Percentiles rank a stretch among this genome's conserved stretches.
Evolutionary conservation across 2,113 vertebrate species (phyloP).

Genomic region (Hypomesus transpacificus): DNA sequence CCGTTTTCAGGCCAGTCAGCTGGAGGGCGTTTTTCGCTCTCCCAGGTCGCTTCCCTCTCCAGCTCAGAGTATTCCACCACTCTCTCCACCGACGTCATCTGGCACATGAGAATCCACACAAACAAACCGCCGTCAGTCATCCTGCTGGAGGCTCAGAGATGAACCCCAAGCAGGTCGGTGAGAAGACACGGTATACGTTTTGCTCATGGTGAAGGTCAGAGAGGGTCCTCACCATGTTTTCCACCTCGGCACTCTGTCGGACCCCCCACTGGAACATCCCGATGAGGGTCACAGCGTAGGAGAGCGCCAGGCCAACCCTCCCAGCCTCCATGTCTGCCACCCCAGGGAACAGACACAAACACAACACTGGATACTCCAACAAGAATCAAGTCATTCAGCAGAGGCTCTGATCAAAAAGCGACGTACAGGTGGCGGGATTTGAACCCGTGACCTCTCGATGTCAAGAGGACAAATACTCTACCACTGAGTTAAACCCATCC

Average conservation of each 20-base stretch:
- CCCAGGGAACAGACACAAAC: neutral
- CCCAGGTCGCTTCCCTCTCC: constrained; percentile 91
- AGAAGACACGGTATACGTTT: neutral
- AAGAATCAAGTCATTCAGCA: too few relatives aligned
- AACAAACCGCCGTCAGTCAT: too few relatives aligned
- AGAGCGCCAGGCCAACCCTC: constrained; percentile 84
- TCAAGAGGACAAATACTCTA: too few relatives aligned
- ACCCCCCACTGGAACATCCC: constrained; percentile 97
- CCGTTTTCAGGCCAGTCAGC: constrained; percentile 83
- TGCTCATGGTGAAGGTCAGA: neutral
- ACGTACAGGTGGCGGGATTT: too few relatives aligned
- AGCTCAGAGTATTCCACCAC: constrained; percentile 91
- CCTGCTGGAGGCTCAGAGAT: too few relatives aligned
- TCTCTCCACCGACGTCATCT: constrained; percentile 97
- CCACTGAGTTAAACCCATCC: too few relatives aligned
- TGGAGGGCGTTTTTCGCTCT: constrained; percentile 76
- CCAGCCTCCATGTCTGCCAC: constrained; percentile 80
- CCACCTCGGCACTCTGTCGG: constrained; percentile 91
- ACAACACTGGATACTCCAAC: neutral
- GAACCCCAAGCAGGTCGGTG: too few relatives aligned
- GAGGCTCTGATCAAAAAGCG: too few relatives aligned
- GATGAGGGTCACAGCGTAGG: constrained; percentile 87
- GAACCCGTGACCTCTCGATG: too few relatives aligned
- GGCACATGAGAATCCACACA: constrained; percentile 15
- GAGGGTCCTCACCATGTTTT: constrained; percentile 84